A percentile compares a stretch with the other conserved stretches of the same genome.
phyloP scores from a whole-genome alignment of 2,113 vertebrate species.

The Lophura nycthemera region DNA sequence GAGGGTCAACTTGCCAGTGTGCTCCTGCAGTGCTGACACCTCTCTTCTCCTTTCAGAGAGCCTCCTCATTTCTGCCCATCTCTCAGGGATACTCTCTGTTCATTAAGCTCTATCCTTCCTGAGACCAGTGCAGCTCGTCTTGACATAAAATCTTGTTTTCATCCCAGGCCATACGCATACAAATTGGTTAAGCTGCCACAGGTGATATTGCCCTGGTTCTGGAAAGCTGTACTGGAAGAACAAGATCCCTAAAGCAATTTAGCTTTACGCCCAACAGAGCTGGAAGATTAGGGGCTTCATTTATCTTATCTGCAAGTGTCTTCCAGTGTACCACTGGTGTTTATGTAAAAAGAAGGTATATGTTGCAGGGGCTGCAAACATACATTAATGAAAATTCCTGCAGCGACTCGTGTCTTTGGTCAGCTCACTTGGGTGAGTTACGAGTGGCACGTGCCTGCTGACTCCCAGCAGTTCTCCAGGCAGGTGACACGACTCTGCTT shows the following conservation, averaged over 20 bases:
- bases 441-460: background rate
- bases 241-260: background rate
- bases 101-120: background rate
- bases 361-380: background rate
- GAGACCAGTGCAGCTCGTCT: background rate
- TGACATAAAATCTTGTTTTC: background rate
- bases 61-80: background rate
- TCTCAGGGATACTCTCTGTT: background rate
- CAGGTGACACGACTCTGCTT: conserved; percentile 47
- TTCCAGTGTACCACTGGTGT: background rate
- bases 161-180: background rate
- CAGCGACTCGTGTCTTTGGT: background rate
- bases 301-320: background rate
- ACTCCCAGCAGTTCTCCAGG: background rate
- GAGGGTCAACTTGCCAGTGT: rapidly evolving
- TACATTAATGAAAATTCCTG: background rate
- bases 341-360: background rate
- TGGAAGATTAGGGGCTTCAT: background rate
- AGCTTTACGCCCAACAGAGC: background rate
- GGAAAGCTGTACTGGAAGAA: background rate
- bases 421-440: background rate
- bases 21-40: background rate
- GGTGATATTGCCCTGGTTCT: background rate
- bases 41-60: background rate
- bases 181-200: background rate